Conservation (phyloP, 2,113 vertebrate species). For the Pituophis catenifer region DNA sequence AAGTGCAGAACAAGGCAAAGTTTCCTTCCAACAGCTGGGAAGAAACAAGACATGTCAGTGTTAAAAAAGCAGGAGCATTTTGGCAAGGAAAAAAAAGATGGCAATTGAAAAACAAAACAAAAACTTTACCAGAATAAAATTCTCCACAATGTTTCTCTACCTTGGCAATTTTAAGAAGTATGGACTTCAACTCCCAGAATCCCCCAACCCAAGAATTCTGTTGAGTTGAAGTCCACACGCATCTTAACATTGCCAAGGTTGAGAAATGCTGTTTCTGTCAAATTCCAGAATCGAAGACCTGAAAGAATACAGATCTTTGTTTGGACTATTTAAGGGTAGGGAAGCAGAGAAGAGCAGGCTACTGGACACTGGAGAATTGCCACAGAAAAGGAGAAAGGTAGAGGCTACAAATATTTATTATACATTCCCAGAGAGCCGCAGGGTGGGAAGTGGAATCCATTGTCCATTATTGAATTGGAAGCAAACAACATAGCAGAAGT, state of each 20-base stretch:
- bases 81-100: neutral
- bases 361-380: neutral
- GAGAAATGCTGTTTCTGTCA: neutral
- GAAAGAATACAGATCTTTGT: neutral
- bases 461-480: neutral
- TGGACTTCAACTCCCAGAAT: neutral
- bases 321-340: neutral
- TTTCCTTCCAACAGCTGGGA: slow-evolving; percentile 91
- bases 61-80: rapidly evolving
- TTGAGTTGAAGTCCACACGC: neutral
- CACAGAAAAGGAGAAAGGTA: neutral
- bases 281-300: neutral
- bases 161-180: neutral
- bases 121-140: neutral
- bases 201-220: neutral
- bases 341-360: too few relatives aligned
- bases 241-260: neutral
- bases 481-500: neutral
- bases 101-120: neutral
- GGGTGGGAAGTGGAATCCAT: neutral
- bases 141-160: neutral
- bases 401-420: neutral
- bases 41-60: neutral
- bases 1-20: slow-evolving; percentile 93
- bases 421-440: rapidly evolving